Percentiles rank a stretch among this genome's conserved stretches.
phyloP scores from a whole-genome alignment of 2,888 invertebrate genomes.

The Salpingus planirostris region DNA sequence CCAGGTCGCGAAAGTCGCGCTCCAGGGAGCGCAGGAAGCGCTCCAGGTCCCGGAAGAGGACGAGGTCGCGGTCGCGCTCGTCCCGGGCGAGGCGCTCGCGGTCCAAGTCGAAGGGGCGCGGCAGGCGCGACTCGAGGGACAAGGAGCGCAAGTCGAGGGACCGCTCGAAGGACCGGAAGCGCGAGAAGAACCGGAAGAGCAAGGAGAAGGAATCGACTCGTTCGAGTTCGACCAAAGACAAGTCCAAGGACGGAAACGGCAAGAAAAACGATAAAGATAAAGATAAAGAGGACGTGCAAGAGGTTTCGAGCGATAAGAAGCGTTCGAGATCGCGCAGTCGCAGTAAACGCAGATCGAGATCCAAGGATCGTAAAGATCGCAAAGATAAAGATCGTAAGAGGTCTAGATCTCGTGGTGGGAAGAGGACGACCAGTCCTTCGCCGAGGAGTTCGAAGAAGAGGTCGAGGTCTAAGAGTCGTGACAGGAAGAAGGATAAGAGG shows the following conservation, averaged over 20 bases:
- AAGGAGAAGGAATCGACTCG: constrained; percentile 24
- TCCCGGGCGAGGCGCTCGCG: constrained; percentile 15
- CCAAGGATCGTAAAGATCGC: constrained; percentile 49
- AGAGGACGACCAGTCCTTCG: constrained; percentile 39
- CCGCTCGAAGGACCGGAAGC: constrained; percentile 23
- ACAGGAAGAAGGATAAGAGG: constrained; percentile 24
- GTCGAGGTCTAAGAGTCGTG: constrained; percentile 30
- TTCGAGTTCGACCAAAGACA: constrained; percentile 33
- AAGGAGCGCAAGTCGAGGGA: constrained; percentile 19
- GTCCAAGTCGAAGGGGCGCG: constrained; percentile 23
- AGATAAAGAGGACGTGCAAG: constrained; percentile 33
- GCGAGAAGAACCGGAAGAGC: constrained; percentile 19
- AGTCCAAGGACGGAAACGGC: constrained; percentile 31
- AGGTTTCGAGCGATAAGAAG: constrained; percentile 42
- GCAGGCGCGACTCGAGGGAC: constrained; percentile 10
- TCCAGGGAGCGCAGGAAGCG: constrained; percentile 43
- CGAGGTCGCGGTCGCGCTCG: constrained; percentile 10
- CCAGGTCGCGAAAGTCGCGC: constrained; percentile 21
- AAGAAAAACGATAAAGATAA: constrained; percentile 35
- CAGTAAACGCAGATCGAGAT: constrained; percentile 47
- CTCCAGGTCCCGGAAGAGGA: constrained; percentile 11
- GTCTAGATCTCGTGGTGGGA: constrained; percentile 43
- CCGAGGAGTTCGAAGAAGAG: constrained; percentile 28
- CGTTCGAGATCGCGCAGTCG: constrained; percentile 50
- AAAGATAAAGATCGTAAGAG: constrained; percentile 38